These are phyloP conservation scores for Hymenopus coronatus DNA, from an alignment of 2,888 invertebrate genomes.

Conservation along the genomic window DNA sequence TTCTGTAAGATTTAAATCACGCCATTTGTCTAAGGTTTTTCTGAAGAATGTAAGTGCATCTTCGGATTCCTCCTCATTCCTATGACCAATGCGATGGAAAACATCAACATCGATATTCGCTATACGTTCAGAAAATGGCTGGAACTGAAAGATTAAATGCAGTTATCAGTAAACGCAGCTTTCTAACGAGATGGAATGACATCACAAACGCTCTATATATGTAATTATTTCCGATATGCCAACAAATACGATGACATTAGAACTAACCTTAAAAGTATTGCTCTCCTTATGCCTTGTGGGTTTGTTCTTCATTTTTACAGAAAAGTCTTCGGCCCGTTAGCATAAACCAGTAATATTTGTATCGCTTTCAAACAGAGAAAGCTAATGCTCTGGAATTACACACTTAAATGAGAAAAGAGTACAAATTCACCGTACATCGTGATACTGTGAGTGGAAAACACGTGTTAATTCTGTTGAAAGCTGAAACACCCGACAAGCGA, in stretches of 20 bases:
- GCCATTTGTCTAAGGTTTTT: conserved; percentile 84
- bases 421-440: too few species aligned
- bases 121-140: conserved; percentile 84
- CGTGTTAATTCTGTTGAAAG: not conserved
- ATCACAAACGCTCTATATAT: not conserved
- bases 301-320: conserved; percentile 64
- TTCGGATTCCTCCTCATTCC: conserved; percentile 63
- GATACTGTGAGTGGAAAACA: too few species aligned
- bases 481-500: not conserved
- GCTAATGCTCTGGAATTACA: too few species aligned
- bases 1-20: conserved; percentile 79
- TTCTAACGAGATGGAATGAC: not conserved
- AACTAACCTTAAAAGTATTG: conserved; percentile 73
- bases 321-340: not conserved
- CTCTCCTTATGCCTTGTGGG: conserved; percentile 68
- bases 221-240: not conserved
- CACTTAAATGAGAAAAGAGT: too few species aligned
- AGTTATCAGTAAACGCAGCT: not conserved
- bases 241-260: not conserved
- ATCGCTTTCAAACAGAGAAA: too few species aligned
- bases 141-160: conserved; percentile 60
- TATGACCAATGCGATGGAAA: conserved; percentile 78
- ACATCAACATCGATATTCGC: conserved; percentile 83
- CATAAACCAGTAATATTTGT: not conserved
- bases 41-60: conserved; percentile 78